Percentiles rank a stretch among this genome's conserved stretches.
phyloP scores from a whole-genome alignment of 2,888 invertebrate species.

The Rhorus exstirpatorius region DNA sequence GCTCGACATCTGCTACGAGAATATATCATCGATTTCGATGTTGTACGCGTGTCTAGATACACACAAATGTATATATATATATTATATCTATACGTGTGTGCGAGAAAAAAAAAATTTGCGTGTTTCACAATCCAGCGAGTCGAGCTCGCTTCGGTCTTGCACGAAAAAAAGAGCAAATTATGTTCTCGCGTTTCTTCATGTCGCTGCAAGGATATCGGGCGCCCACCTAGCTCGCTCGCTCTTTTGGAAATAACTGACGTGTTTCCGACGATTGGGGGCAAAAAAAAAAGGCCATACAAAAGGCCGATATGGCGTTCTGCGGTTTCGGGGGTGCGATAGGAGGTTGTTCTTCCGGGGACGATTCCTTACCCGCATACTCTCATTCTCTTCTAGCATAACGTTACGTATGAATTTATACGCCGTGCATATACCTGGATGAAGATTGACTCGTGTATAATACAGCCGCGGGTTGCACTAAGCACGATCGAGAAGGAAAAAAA shows the following conservation, averaged over 20 bases:
- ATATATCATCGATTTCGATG: conserved; percentile 34
- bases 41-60: not conserved
- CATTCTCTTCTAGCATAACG: conserved; percentile 24
- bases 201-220: not conserved
- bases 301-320: conserved; percentile 81
- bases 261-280: conserved; percentile 60
- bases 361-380: not conserved
- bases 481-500: conserved; percentile 18
- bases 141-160: not conserved
- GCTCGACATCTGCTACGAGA: conserved; percentile 48
- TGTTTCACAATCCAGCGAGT: conserved; percentile 3
- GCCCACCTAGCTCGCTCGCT: not conserved
- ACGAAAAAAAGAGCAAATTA: conserved; percentile 26
- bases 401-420: not conserved
- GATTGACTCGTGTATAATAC: no score
- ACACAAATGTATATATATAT: no score
- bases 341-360: conserved; percentile 56
- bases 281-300: conserved; percentile 74
- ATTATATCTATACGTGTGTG: not conserved
- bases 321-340: conserved; percentile 80
- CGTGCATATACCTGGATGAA: not conserved
- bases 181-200: conserved; percentile 24
- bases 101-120: conserved; percentile 5
- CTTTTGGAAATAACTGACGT: conserved; percentile 59
- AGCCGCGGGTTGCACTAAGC: conserved; percentile 23